These are phyloP conservation scores for Colostygia pectinataria DNA, from an alignment of 2,888 invertebrate species.

Conservation along the genomic window DNA sequence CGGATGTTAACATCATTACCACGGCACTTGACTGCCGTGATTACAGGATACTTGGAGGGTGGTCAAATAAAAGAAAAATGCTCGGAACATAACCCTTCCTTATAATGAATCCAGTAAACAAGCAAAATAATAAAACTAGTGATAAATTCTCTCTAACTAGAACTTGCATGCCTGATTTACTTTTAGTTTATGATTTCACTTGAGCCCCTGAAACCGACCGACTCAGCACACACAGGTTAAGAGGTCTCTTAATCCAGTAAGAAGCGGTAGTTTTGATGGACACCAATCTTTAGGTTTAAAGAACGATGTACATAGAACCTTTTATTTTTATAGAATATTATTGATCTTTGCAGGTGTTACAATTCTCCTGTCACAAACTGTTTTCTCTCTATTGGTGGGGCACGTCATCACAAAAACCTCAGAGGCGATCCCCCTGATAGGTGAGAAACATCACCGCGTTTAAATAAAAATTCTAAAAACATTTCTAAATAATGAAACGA, in stretches of 20 bases:
- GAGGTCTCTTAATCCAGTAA: conserved; percentile 44
- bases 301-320: conserved; percentile 51
- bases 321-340: conserved; percentile 75
- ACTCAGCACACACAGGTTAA: conserved; percentile 76
- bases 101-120: conserved; percentile 39
- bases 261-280: conserved; percentile 48
- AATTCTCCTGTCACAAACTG: conserved; percentile 99
- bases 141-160: conserved; percentile 57
- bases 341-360: conserved; percentile 97
- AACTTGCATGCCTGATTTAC: conserved; percentile 73
- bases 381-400: conserved; percentile 99
- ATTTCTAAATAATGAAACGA: conserved; percentile 41
- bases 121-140: conserved; percentile 41
- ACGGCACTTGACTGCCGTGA: conserved; percentile 28
- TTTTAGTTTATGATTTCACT: conserved; percentile 76
- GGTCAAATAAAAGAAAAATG: conserved; percentile 43
- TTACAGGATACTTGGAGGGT: conserved; percentile 78
- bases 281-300: conserved; percentile 38
- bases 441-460: conserved; percentile 82
- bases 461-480: conserved; percentile 42
- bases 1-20: conserved; percentile 18
- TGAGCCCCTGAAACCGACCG: conserved; percentile 76
- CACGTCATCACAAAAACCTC: conserved; percentile 99
- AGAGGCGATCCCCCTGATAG: conserved; percentile 99
- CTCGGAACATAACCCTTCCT: conserved; percentile 38